These are phyloP conservation scores for Tenthredo notha DNA, from an alignment of 2,888 invertebrate genomes.

Conservation along the genomic window DNA sequence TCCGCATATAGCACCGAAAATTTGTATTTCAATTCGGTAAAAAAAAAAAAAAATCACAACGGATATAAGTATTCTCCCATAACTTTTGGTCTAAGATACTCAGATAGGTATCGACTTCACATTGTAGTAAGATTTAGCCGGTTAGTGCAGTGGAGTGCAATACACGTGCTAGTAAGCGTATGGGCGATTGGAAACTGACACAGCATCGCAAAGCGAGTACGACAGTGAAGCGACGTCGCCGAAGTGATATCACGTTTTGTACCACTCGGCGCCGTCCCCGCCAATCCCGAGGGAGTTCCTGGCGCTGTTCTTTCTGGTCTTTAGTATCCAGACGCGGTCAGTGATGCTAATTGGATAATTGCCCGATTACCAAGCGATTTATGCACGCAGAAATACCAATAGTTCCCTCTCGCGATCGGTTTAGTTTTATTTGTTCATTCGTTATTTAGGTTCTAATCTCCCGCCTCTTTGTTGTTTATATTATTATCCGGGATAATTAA, in stretches of 20 bases:
- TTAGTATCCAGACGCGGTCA: slow-evolving; percentile 52
- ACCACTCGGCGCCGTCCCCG: slow-evolving; percentile 76
- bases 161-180: slow-evolving; percentile 38
- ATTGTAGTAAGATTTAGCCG: slow-evolving; percentile 3
- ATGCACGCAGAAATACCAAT: slow-evolving; percentile 61
- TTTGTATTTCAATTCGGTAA: neutral
- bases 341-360: slow-evolving; percentile 66
- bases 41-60: neutral
- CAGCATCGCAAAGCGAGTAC: slow-evolving; percentile 44
- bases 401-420: neutral
- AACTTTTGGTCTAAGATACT: neutral
- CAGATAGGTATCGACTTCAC: neutral
- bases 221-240: slow-evolving; percentile 59
- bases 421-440: neutral
- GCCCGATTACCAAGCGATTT: slow-evolving; percentile 63
- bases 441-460: neutral
- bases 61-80: neutral
- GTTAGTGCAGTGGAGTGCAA: neutral
- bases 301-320: slow-evolving; percentile 44
- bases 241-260: slow-evolving; percentile 68
- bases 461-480: neutral
- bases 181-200: slow-evolving; percentile 39
- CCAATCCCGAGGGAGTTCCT: slow-evolving; percentile 67
- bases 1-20: neutral
- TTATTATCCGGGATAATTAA: neutral